Base-by-base conservation (phyloP, 2,113 vertebrate species). In the Litocranius walleri region DNA sequence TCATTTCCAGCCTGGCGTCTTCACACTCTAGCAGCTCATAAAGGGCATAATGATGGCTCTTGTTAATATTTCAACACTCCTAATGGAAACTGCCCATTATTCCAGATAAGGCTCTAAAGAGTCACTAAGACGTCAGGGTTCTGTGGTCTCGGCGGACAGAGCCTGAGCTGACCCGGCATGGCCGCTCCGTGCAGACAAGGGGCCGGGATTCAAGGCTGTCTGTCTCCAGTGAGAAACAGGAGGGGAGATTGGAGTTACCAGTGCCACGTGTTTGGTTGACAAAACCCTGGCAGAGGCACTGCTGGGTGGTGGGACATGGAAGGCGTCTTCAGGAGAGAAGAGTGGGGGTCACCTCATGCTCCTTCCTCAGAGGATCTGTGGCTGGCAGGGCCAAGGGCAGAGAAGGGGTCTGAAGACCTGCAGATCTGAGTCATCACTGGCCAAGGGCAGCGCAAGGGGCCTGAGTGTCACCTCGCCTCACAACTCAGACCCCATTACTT, bases 31-130 rank as follows among this genome's bases (percentile, higher is more conserved):
- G 9, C 2, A 3, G 77, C 89, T 94, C 90, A 54, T 83, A 71
- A 95, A 81, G 87, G 91, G n/a, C 45, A 52, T 56, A 78, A 64
- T 62, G 14, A 62, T 56, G 71, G 33, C 80, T 92, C 89, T 93
- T 91, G 94, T 97, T 71, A 97, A 86, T 97, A 95, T 94, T 97
- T 97, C 91, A 97, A 85, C 78, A 87, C 40, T 50, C 25, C 57
- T 97, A 95, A 81, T 97, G 91, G 95, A 96, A 96, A 96, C 54
- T 80, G 33, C 91, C 52, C 93, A 36, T 92, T 98, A 56, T 95
- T 91, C 52, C 84, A 74, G 93, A 64, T 71, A 74, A 91, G 30
- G n/a, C 62, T 88, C 12, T 59, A 56, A 92, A 94, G 74, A 92
- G 61, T 89, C 85, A 61, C 85, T 48, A 36, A 95, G 61, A 48